These are phyloP conservation scores for Netelia inedita DNA, from an alignment of 2,888 invertebrate genomes.

Conservation along the genomic window DNA sequence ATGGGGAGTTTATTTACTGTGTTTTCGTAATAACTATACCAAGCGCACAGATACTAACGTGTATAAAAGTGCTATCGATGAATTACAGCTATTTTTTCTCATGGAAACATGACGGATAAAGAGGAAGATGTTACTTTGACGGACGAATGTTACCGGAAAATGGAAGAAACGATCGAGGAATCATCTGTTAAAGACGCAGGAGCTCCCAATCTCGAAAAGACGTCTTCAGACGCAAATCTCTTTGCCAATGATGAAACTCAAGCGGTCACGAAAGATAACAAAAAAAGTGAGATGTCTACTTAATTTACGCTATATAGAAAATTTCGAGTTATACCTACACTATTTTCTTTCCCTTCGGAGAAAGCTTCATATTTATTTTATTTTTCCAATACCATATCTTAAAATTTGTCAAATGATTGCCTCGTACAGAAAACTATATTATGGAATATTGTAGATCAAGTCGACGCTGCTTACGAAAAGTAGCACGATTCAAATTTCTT, in stretches of 20 bases:
- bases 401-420: too few relatives aligned
- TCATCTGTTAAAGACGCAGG: conserved; percentile 52
- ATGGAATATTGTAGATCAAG: too few relatives aligned
- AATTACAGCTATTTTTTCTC: background rate
- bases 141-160: conserved; percentile 69
- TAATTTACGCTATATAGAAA: background rate
- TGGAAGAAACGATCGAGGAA: conserved; percentile 70
- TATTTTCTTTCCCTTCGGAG: background rate
- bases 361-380: background rate
- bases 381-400: background rate
- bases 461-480: too few relatives aligned
- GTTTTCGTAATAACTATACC: too few relatives aligned
- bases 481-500: too few relatives aligned
- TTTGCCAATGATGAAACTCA: conserved; percentile 65
- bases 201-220: conserved; percentile 62
- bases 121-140: conserved; percentile 68
- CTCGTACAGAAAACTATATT: too few relatives aligned
- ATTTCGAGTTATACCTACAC: background rate
- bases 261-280: conserved; percentile 69
- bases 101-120: conserved; percentile 67
- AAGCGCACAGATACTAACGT: too few relatives aligned
- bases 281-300: conserved; percentile 65
- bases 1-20: too few relatives aligned
- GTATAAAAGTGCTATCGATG: too few relatives aligned
- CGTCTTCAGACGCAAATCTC: conserved; percentile 55